These are phyloP conservation scores for Mystacides longicornis DNA, from an alignment of 2,888 invertebrate species.

Conservation along the genomic window DNA sequence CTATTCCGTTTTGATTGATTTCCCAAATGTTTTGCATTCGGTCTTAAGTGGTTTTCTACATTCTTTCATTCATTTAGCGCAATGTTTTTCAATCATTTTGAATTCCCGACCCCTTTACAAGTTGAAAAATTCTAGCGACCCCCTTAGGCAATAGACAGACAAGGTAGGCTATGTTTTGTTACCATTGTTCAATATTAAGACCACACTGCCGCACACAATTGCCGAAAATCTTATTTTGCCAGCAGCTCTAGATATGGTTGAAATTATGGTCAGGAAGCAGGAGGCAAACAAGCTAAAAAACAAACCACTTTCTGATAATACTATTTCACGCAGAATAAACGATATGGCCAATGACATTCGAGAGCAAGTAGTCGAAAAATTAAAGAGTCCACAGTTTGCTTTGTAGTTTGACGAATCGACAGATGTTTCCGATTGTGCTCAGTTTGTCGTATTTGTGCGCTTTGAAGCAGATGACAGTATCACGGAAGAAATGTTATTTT, in stretches of 20 bases:
- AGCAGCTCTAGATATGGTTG: neutral
- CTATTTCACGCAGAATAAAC: constrained; percentile 30
- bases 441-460: constrained; percentile 2
- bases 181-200: neutral
- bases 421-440: constrained; percentile 4
- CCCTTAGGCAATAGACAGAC: neutral
- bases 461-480: constrained; percentile 5
- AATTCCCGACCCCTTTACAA: neutral
- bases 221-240: too few relatives aligned
- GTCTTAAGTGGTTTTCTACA: too few relatives aligned
- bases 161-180: neutral
- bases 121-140: neutral
- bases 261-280: neutral
- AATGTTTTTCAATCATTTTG: neutral
- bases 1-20: too few relatives aligned
- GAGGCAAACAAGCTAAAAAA: constrained; percentile 29
- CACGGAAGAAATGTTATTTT: too few relatives aligned
- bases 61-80: too few relatives aligned
- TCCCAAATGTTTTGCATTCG: too few relatives aligned
- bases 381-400: constrained; percentile 10
- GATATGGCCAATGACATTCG: constrained; percentile 29
- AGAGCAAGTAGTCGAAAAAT: constrained; percentile 26
- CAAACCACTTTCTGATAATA: constrained; percentile 31
- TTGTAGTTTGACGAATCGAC: constrained; percentile 11
- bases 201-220: neutral